These are phyloP conservation scores for Drosophila paramelanica DNA, from an alignment of 2,888 invertebrate genomes.

Conservation along the genomic window DNA sequence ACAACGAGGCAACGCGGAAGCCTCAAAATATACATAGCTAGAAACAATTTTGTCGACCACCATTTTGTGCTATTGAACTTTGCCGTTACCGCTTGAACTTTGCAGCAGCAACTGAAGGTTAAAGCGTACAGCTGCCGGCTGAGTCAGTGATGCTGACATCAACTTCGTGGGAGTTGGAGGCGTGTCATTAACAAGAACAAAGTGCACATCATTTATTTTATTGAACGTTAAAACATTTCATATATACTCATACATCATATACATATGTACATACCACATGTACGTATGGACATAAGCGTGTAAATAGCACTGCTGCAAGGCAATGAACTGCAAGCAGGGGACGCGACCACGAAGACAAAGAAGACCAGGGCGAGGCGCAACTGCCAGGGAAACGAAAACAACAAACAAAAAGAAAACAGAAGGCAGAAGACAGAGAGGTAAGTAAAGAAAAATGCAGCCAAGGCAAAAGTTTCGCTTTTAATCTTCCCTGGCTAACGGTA, in stretches of 20 bases:
- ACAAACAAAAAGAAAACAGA: slow-evolving; percentile 20
- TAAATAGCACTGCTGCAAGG: slow-evolving; percentile 20
- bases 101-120: slow-evolving; percentile 39
- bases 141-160: slow-evolving; percentile 47
- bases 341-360: slow-evolving; percentile 32
- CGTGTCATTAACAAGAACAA: slow-evolving; percentile 25
- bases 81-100: slow-evolving; percentile 60
- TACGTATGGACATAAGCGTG: not conserved
- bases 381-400: slow-evolving; percentile 1
- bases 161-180: slow-evolving; percentile 34
- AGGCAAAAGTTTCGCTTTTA: slow-evolving; percentile 68
- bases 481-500: slow-evolving; percentile 62
- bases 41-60: slow-evolving; percentile 32
- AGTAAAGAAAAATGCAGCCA: slow-evolving; percentile 31
- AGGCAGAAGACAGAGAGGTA: slow-evolving; percentile 41
- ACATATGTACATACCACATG: not conserved
- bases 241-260: slow-evolving; percentile 7
- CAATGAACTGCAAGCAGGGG: slow-evolving; percentile 40
- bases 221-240: slow-evolving; percentile 20
- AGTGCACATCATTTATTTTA: slow-evolving; percentile 17
- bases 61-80: slow-evolving; percentile 70
- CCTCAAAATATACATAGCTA: slow-evolving; percentile 29
- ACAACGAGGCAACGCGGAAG: slow-evolving; percentile 48
- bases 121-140: slow-evolving; percentile 27
- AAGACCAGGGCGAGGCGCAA: slow-evolving; percentile 30